Conservation (phyloP, 92 coral and sea anemone species). For the Phenganax subtilis region DNA sequence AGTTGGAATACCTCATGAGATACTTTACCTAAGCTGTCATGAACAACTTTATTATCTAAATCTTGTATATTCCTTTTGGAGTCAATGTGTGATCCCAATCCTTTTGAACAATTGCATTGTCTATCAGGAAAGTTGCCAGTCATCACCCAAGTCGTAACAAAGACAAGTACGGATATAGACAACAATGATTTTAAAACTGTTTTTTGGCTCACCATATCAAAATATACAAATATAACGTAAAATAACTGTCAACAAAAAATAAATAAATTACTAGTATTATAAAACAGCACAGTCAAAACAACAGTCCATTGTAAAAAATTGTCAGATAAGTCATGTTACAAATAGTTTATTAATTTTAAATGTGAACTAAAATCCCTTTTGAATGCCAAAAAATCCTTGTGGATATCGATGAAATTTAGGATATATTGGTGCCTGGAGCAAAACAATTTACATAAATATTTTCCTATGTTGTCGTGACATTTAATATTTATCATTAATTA, state of each 20-base stretch:
- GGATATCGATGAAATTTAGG: too few species aligned
- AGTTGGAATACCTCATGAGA: not conserved
- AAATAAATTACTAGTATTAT: not conserved
- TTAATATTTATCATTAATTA: too few species aligned
- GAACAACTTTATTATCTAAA: not conserved
- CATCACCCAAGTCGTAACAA: constrained; percentile 29
- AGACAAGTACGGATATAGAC: constrained; percentile 20
- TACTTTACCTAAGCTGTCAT: not conserved
- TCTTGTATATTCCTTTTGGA: constrained; percentile 6
- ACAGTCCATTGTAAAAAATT: not conserved
- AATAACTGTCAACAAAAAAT: not conserved
- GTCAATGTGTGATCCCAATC: not conserved
- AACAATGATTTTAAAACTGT: constrained; percentile 12
- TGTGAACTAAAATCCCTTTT: too few species aligned
- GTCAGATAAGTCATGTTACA: too few species aligned
- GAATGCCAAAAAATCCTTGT: too few species aligned
- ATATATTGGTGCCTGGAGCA: too few species aligned
- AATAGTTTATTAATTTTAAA: too few species aligned
- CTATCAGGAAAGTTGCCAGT: constrained; percentile 27
- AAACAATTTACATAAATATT: too few species aligned
- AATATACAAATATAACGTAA: not conserved
- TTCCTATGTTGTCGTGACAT: too few species aligned
- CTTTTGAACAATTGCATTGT: constrained; percentile 12
- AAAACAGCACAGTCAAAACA: constrained; percentile 14
- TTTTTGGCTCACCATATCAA: constrained; percentile 26